Conservation (phyloP, 2,797 vertebrate genomes). For the Alca torda region DNA sequence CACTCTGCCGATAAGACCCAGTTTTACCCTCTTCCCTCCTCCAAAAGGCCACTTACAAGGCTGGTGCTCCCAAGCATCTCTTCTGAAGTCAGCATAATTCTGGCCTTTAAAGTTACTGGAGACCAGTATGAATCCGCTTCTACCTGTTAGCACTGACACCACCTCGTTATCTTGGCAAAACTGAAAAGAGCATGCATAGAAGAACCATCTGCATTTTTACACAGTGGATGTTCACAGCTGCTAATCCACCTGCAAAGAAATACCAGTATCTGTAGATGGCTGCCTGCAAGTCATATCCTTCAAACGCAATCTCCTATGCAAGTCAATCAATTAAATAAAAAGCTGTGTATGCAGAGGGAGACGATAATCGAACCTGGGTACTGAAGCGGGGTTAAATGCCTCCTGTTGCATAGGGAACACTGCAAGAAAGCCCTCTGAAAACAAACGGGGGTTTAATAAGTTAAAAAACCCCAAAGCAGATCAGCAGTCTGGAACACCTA, state of each 20-base stretch:
- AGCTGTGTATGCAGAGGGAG: neutral
- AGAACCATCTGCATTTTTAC: neutral
- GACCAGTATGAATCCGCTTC: constrained; percentile 18
- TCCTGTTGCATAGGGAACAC: neutral
- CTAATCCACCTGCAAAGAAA: neutral
- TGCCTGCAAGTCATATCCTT: neutral
- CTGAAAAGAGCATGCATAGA: neutral
- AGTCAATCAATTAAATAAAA: neutral
- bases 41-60: neutral
- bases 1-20: neutral
- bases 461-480: neutral
- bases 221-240: neutral
- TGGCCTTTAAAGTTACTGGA: constrained; percentile 1
- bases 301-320: neutral
- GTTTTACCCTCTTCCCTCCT: neutral
- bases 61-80: neutral
- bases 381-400: neutral
- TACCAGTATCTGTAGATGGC: neutral
- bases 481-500: neutral
- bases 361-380: neutral
- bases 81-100: neutral
- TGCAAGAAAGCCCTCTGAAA: neutral
- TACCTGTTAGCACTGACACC: neutral
- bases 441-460: neutral
- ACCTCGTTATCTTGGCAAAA: neutral